Evolutionary conservation across 2,888 invertebrate species (phyloP).

Genomic region (Apamea epomidion): DNA sequence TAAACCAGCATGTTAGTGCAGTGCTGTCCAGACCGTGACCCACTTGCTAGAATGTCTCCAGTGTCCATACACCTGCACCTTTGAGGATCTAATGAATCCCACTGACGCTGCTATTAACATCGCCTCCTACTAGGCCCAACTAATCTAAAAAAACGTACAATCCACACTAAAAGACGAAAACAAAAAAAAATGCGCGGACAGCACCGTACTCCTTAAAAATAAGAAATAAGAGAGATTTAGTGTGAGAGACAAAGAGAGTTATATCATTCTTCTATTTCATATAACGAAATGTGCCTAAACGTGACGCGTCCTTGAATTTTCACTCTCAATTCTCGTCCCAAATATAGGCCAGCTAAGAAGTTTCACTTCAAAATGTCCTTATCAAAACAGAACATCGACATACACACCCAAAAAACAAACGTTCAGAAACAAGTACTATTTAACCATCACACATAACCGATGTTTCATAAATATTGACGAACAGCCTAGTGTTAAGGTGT

Average conservation of each 20-base stretch:
- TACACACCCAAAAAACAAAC: background rate
- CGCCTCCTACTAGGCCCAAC: no score
- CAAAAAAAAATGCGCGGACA: no score
- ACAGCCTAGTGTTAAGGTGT: constrained; percentile 1
- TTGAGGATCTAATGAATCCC: no score
- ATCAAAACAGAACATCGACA: background rate
- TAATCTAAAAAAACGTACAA: no score
- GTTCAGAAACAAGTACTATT: background rate
- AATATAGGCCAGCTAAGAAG: background rate
- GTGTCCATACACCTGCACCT: background rate
- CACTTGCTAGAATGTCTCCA: background rate
- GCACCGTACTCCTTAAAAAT: background rate
- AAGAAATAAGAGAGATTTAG: no score
- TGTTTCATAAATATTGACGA: constrained; percentile 49
- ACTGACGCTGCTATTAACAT: no score
- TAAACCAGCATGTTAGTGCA: background rate
- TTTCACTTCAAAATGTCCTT: background rate
- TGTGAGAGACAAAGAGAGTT: no score
- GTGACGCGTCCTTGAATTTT: no score
- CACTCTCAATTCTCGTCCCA: no score
- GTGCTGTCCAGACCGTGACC: background rate
- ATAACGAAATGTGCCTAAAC: no score
- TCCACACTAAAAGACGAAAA: no score
- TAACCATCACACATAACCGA: constrained; percentile 4
- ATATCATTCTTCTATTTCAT: no score